phyloP scores from a whole-genome alignment of 2,888 invertebrate genomes.

The Biston stratarius region DNA sequence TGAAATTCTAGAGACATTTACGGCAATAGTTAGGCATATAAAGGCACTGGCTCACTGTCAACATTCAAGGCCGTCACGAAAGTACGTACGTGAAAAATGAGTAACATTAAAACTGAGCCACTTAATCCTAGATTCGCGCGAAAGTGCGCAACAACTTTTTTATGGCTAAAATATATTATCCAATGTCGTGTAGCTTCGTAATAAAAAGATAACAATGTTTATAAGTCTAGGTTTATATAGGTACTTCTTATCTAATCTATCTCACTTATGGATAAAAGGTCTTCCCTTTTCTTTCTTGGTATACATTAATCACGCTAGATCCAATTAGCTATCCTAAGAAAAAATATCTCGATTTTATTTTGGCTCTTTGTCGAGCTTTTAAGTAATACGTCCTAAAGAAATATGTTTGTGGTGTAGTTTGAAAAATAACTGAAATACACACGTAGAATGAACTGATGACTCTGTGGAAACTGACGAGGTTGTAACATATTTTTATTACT shows the following conservation, averaged over 20 bases:
- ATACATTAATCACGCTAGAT: constrained; percentile 10
- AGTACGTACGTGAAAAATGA: constrained; percentile 37
- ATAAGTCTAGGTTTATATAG: constrained; percentile 7
- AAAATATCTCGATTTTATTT: neutral
- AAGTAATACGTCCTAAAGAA: neutral
- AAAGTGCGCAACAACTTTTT: constrained; percentile 44
- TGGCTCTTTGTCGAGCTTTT: neutral
- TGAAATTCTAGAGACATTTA: neutral
- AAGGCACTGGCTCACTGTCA: constrained; percentile 32
- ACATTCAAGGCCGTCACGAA: constrained; percentile 28
- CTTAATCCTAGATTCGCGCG: constrained; percentile 45
- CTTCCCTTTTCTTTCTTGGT: neutral
- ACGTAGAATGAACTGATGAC: neutral
- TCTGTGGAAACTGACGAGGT: no score
- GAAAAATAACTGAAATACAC: neutral
- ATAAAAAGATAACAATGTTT: constrained; percentile 24
- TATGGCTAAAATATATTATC: constrained; percentile 49
- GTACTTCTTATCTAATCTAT: constrained; percentile 12
- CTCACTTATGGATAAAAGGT: constrained; percentile 3
- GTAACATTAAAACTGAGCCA: constrained; percentile 43
- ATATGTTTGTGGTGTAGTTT: neutral
- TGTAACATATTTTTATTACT: no score
- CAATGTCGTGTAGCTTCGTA: constrained; percentile 28
- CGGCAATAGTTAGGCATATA: neutral
- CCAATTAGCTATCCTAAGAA: constrained; percentile 5